phyloP scores from a whole-genome alignment of 2,888 invertebrate genomes.

The Auanema sp. region DNA sequence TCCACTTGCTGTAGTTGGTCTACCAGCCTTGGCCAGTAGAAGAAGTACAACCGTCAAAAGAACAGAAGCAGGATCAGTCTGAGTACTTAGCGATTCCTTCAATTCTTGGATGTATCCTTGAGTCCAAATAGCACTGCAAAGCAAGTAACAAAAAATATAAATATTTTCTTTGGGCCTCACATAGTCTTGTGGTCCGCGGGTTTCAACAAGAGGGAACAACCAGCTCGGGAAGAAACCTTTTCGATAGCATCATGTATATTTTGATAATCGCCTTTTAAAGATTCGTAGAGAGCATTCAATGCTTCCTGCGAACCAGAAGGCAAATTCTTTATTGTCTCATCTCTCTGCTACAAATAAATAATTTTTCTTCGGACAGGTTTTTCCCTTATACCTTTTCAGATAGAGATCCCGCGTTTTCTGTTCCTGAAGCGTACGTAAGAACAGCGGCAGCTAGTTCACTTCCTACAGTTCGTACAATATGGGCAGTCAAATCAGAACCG shows the following conservation, averaged over 20 bases:
- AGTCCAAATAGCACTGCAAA: constrained; percentile 20
- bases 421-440: constrained; percentile 31
- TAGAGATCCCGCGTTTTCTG: constrained; percentile 29
- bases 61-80: constrained; percentile 28
- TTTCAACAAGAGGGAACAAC: constrained; percentile 19
- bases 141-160: background rate
- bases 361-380: background rate
- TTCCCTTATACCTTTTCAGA: constrained; percentile 28
- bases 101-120: constrained; percentile 21
- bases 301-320: constrained; percentile 26
- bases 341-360: constrained; percentile 26
- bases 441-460: constrained; percentile 33
- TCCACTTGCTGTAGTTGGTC: constrained; percentile 75
- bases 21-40: constrained; percentile 26
- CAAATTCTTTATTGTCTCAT: constrained; percentile 29
- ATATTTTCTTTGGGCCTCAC: constrained; percentile 24
- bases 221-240: constrained; percentile 5
- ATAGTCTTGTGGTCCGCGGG: constrained; percentile 46
- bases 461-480: constrained; percentile 40
- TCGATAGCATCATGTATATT: constrained; percentile 17
- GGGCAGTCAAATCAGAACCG: constrained; percentile 36
- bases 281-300: constrained; percentile 22
- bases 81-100: constrained; percentile 17
- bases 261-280: constrained; percentile 18
- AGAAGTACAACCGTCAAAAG: constrained; percentile 31